A percentile compares a stretch with the other conserved stretches of the same genome.
Evolutionary conservation across 2,888 invertebrate genomes (phyloP).

Genomic region (Cyclophora albipunctata): DNA sequence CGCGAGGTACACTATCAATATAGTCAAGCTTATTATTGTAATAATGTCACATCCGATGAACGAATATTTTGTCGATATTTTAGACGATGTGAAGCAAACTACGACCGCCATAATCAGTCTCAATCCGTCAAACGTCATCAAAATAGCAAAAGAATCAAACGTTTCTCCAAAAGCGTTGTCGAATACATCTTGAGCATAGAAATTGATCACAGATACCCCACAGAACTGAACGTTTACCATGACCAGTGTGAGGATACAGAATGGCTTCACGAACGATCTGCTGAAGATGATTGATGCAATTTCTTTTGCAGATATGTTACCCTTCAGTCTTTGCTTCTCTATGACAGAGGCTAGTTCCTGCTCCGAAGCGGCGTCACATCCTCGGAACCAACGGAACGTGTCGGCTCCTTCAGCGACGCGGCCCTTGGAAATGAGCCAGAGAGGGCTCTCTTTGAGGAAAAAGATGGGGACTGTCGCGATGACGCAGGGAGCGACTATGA

Average conservation of each 20-base stretch:
- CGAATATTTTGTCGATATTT: constrained; percentile 3
- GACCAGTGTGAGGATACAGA: not conserved
- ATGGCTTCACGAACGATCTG: constrained; percentile 6
- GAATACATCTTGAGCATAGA: constrained; percentile 9
- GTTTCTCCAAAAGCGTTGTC: constrained; percentile 2
- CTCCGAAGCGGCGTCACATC: constrained; percentile 19
- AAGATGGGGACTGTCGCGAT: not conserved
- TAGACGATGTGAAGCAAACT: constrained; percentile 3
- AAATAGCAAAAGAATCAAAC: constrained; percentile 6
- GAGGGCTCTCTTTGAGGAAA: constrained; percentile 30
- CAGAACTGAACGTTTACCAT: constrained; percentile 6
- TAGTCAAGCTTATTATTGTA: not conserved
- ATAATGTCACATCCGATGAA: constrained; percentile 1
- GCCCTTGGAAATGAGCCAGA: constrained; percentile 33
- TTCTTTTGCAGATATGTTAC: constrained; percentile 1
- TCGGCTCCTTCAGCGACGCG: constrained; percentile 24
- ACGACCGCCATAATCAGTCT: not conserved
- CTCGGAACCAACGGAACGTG: constrained; percentile 30
- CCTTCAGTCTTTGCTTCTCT: constrained; percentile 3
- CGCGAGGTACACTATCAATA: not conserved
- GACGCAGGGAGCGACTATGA: constrained; percentile 4
- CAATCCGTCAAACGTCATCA: constrained; percentile 3
- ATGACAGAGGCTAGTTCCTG: constrained; percentile 21
- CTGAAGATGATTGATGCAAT: not conserved
- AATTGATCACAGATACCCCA: constrained; percentile 4